A percentile compares a stretch with the other conserved stretches of the same genome.
Conservation (phyloP, 2,888 invertebrate species). For the Drosophila longiperda region DNA sequence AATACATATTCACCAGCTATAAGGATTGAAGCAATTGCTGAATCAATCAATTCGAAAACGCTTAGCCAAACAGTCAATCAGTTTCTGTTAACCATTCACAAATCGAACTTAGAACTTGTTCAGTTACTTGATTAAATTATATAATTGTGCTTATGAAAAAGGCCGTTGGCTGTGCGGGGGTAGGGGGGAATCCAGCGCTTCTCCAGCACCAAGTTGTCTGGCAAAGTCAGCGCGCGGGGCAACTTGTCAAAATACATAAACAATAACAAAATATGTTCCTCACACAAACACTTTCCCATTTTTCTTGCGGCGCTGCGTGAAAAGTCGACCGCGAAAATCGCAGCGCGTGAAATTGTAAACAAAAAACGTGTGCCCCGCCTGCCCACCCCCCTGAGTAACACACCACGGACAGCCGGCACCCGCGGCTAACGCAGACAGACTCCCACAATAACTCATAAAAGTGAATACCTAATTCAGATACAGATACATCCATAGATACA, state of each 20-base stretch:
- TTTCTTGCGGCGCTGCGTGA: constrained; percentile 66
- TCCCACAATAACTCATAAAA: constrained; percentile 80
- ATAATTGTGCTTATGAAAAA: background rate
- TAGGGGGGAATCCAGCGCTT: background rate
- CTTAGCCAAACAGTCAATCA: background rate
- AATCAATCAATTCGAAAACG: background rate
- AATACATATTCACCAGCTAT: background rate
- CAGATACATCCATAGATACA: constrained; percentile 30
- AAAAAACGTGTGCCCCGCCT: constrained; percentile 47
- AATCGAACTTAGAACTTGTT: background rate
- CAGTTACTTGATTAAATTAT: background rate
- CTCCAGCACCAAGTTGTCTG: constrained; percentile 75
- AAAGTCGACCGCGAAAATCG: constrained; percentile 80
- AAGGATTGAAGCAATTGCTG: background rate
- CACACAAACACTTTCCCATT: constrained; percentile 70
- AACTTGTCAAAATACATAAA: constrained; percentile 85
- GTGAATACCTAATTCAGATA: constrained; percentile 39
- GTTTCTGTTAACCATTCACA: background rate
- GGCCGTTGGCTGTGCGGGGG: no score
- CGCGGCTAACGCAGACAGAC: constrained; percentile 73
- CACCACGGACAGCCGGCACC: constrained; percentile 47
- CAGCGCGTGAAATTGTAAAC: constrained; percentile 78
- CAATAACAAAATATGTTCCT: constrained; percentile 76
- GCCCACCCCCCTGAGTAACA: background rate
- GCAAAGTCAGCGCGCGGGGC: constrained; percentile 66